phyloP scores from a whole-genome alignment of 2,113 vertebrate species.

The Cyphomyrus discorhynchus region DNA sequence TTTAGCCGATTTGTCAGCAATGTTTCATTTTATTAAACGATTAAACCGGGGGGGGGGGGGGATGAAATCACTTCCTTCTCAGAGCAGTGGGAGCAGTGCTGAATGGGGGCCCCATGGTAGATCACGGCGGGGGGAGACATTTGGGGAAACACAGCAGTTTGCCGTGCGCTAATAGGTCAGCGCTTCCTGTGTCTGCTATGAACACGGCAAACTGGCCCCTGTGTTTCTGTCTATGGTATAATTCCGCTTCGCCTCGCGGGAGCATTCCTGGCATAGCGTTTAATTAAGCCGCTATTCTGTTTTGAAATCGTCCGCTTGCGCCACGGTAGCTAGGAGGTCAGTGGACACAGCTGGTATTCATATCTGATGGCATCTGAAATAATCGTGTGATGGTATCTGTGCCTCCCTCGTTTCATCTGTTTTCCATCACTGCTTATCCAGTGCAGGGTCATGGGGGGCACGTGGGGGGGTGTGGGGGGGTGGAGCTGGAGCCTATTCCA shows the following conservation, averaged over 20 bases:
- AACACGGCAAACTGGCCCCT: background rate
- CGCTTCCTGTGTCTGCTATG: background rate
- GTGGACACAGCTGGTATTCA: background rate
- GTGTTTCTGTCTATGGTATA: background rate
- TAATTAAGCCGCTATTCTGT: background rate
- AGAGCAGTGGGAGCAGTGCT: background rate
- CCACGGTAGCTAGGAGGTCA: background rate
- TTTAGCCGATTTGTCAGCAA: background rate
- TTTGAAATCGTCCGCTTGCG: background rate
- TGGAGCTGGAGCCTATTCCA: background rate
- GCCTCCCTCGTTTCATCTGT: background rate
- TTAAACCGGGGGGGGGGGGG: background rate
- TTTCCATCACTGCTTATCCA: background rate
- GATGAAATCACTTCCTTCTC: background rate
- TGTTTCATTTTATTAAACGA: background rate
- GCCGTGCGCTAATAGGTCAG: background rate
- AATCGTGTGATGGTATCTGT: background rate
- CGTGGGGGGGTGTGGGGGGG: background rate
- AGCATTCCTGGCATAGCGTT: background rate
- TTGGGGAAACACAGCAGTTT: background rate
- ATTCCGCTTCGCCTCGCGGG: background rate
- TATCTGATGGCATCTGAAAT: background rate
- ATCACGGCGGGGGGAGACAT: background rate
- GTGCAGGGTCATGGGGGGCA: background rate
- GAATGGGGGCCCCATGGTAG: background rate